Evolutionary conservation across 2,797 vertebrate genomes (phyloP).

Genomic region (Erethizon dorsatum): DNA sequence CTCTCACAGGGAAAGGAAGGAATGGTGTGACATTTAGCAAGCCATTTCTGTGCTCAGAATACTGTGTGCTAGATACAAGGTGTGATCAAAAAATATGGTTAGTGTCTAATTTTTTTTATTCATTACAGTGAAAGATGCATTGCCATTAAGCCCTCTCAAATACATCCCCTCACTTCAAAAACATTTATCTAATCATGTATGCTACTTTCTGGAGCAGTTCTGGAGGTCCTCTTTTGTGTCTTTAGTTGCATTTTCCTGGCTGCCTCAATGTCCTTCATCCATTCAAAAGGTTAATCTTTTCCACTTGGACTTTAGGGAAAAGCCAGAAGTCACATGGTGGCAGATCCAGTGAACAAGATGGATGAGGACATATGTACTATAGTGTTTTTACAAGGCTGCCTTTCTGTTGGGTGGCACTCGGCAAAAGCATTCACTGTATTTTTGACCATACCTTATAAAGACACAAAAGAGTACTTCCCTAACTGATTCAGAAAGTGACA

Average conservation of each 20-base stretch:
- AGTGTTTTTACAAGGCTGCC: not conserved
- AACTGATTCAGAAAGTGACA: not conserved
- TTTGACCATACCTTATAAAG: not conserved
- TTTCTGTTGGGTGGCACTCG: not conserved
- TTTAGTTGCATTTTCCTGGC: not conserved
- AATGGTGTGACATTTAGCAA: constrained; percentile 51
- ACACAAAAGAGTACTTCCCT: not conserved
- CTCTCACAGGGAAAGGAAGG: not conserved
- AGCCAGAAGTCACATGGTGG: not conserved
- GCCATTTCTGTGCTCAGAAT: not conserved
- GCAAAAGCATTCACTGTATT: not conserved
- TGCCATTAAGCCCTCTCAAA: not conserved
- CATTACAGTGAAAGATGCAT: not conserved
- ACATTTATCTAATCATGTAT: not conserved
- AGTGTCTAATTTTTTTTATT: not conserved
- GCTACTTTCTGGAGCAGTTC: not conserved
- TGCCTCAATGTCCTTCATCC: not conserved
- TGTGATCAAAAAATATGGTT: not conserved
- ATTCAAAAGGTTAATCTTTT: not conserved
- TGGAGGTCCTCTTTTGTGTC: not conserved
- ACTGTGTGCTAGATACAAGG: not conserved
- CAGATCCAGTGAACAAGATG: not conserved
- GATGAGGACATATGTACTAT: not conserved
- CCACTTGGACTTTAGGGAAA: not conserved
- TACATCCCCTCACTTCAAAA: not conserved